Conservation (phyloP, 2,113 vertebrate genomes). For the Hypanus sabinus region DNA sequence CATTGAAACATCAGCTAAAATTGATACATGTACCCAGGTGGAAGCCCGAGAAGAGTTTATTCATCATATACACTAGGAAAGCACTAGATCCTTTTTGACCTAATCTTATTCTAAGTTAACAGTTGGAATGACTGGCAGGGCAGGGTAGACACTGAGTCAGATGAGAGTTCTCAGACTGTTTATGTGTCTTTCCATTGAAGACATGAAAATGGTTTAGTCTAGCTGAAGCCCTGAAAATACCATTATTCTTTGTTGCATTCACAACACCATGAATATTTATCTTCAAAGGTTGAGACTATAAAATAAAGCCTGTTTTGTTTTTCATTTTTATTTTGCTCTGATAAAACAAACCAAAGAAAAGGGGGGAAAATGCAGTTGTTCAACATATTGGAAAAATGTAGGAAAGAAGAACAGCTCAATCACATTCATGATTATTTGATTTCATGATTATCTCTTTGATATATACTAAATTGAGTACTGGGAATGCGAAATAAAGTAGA, state of each 20-base stretch:
- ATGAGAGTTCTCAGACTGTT: neutral
- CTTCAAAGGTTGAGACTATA: neutral
- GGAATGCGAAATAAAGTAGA: neutral
- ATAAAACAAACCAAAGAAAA: neutral
- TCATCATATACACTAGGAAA: too few species aligned
- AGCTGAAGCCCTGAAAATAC: neutral
- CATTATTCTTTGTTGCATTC: neutral
- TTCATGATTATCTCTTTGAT: neutral
- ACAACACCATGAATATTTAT: neutral
- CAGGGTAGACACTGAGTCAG: neutral
- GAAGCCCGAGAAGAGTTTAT: too few species aligned
- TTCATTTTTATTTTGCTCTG: too few species aligned
- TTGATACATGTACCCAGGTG: too few species aligned
- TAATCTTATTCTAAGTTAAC: neutral
- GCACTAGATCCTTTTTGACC: too few species aligned
- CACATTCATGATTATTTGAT: neutral
- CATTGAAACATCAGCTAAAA: too few species aligned
- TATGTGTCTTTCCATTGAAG: neutral
- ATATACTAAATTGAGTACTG: neutral
- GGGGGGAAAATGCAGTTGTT: neutral
- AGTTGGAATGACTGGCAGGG: too few species aligned
- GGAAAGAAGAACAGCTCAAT: neutral
- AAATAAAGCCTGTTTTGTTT: too few species aligned
- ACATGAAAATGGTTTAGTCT: neutral
- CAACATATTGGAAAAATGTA: neutral